phyloP scores from a whole-genome alignment of 1,140 invertebrate genomes.

The Solen grandis region DNA sequence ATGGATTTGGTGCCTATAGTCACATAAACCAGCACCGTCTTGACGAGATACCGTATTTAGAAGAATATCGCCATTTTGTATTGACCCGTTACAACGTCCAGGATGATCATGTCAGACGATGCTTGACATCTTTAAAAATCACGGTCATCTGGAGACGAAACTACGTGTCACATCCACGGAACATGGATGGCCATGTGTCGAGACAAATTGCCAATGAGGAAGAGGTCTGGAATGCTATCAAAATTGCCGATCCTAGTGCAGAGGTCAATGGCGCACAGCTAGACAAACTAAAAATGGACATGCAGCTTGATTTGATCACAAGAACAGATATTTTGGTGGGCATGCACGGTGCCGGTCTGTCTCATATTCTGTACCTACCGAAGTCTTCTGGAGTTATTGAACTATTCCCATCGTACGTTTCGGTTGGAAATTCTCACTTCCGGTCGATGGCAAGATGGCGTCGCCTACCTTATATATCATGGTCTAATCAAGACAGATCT shows the following conservation, averaged over 20 bases:
- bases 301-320: conserved; percentile 68
- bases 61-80: conserved; percentile 74
- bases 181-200: conserved; percentile 67
- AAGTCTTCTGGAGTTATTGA: conserved; percentile 97
- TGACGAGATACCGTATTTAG: conserved; percentile 59
- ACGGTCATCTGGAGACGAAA: conserved; percentile 76
- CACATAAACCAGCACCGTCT: conserved; percentile 64
- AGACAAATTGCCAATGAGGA: conserved; percentile 74
- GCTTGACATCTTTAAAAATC: conserved; percentile 61
- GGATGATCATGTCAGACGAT: conserved; percentile 56
- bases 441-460: conserved; percentile 71
- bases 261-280: conserved; percentile 66
- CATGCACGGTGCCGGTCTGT: conserved; percentile 97
- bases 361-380: conserved; percentile 95
- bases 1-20: conserved; percentile 70
- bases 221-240: conserved; percentile 62
- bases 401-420: conserved; percentile 84
- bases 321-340: conserved; percentile 96
- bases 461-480: conserved; percentile 66
- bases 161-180: conserved; percentile 77
- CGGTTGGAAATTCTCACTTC: conserved; percentile 51
- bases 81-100: conserved; percentile 60
- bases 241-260: conserved; percentile 21
- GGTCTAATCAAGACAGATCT: conserved; percentile 61
- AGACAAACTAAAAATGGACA: conserved; percentile 65